Evolutionary conservation across 2,113 vertebrate species (phyloP).

Genomic region (Rhodinocichla rosea): DNA sequence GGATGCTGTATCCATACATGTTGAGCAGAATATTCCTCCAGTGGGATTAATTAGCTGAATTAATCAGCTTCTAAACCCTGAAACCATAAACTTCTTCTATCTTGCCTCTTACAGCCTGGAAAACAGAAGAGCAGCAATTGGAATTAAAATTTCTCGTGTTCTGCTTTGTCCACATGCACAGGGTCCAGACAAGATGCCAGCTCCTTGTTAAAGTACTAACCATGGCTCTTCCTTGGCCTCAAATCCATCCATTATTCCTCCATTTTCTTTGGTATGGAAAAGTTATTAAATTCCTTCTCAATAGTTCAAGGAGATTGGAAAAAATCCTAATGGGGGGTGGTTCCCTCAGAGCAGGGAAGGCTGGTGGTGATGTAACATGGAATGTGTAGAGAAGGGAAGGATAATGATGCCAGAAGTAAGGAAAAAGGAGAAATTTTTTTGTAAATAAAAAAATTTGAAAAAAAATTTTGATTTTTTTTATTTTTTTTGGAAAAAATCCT

Average conservation of each 20-base stretch:
- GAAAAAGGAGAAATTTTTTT: neutral
- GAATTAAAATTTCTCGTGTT: neutral
- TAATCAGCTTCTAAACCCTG: neutral
- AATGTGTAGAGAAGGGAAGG: neutral
- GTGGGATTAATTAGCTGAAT: too few relatives aligned
- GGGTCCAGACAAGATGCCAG: neutral
- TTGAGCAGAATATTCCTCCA: neutral
- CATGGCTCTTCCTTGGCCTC: neutral
- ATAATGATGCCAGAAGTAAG: neutral
- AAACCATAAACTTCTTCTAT: neutral
- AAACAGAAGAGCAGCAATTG: neutral
- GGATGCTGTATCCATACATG: fast-evolving
- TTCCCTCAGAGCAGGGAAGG: neutral
- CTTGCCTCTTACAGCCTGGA: neutral
- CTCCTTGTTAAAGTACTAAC: neutral
- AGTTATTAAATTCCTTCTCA: neutral
- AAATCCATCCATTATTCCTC: neutral
- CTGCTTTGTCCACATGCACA: neutral
- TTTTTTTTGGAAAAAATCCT: neutral
- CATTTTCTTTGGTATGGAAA: neutral
- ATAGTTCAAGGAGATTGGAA: neutral
- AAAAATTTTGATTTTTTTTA: too few relatives aligned
- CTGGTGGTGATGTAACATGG: neutral
- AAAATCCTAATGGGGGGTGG: fast-evolving
- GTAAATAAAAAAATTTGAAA: too few relatives aligned